These are phyloP conservation scores for Arctia plantaginis DNA, from an alignment of 2,888 invertebrate genomes.

Conservation along the genomic window DNA sequence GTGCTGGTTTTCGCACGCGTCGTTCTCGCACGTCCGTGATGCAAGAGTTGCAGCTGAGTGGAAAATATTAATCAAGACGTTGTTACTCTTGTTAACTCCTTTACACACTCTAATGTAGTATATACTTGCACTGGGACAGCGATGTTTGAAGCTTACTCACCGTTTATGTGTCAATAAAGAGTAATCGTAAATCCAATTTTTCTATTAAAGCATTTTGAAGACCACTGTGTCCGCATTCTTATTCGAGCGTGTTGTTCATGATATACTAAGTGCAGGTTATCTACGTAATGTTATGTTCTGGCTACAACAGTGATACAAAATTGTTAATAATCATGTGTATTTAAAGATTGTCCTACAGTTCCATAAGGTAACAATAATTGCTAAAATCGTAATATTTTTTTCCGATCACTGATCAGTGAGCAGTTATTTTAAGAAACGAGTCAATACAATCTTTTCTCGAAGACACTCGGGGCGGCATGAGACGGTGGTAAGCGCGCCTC, in stretches of 20 bases:
- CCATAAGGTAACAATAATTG: too few relatives aligned
- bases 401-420: too few relatives aligned
- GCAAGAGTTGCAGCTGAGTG: constrained; percentile 56
- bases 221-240: constrained; percentile 29
- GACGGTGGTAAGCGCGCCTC: too few relatives aligned
- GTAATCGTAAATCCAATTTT: constrained; percentile 51
- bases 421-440: too few relatives aligned
- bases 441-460: too few relatives aligned
- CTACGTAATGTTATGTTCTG: constrained; percentile 1
- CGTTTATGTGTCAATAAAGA: constrained; percentile 43
- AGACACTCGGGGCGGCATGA: too few relatives aligned
- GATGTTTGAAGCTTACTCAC: constrained; percentile 58
- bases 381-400: too few relatives aligned
- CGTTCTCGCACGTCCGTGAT: constrained; percentile 25
- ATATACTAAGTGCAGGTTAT: constrained; percentile 29
- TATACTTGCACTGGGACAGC: constrained; percentile 51
- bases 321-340: too few relatives aligned
- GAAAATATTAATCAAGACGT: constrained; percentile 74
- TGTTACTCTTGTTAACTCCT: constrained; percentile 67
- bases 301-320: not conserved
- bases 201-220: constrained; percentile 55
- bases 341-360: too few relatives aligned
- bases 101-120: constrained; percentile 44
- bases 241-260: constrained; percentile 24
- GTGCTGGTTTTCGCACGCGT: too few relatives aligned